These are phyloP conservation scores for Druceiella hillmani DNA, from an alignment of 2,888 invertebrate species.

Conservation along the genomic window DNA sequence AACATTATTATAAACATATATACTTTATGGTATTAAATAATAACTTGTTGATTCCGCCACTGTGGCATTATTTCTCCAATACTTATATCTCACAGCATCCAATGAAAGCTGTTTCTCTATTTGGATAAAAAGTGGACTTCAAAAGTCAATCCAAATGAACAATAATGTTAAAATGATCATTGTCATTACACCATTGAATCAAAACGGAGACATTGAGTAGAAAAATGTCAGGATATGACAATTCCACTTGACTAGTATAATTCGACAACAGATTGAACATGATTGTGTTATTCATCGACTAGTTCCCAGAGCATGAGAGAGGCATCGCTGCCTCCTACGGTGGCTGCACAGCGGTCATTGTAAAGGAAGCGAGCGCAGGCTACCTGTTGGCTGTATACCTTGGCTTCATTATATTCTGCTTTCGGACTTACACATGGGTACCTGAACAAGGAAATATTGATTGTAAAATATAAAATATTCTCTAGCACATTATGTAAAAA, in stretches of 20 bases:
- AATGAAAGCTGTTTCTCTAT: too few relatives aligned
- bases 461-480: neutral
- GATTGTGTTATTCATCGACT: slow-evolving; percentile 68
- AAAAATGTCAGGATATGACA: neutral
- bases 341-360: slow-evolving; percentile 80
- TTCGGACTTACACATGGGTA: slow-evolving; percentile 83
- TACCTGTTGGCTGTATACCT: slow-evolving; percentile 80
- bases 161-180: too few relatives aligned
- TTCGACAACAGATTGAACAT: too few relatives aligned
- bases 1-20: too few relatives aligned
- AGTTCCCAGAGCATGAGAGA: slow-evolving; percentile 89
- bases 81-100: too few relatives aligned
- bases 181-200: too few relatives aligned
- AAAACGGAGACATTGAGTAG: neutral
- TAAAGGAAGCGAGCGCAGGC: slow-evolving; percentile 77
- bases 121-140: too few relatives aligned
- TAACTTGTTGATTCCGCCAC: too few relatives aligned
- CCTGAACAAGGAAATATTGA: slow-evolving; percentile 41
- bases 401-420: slow-evolving; percentile 83
- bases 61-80: too few relatives aligned
- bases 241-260: neutral
- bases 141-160: too few relatives aligned
- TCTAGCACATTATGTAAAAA: neutral
- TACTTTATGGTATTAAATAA: too few relatives aligned
- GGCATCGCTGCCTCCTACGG: slow-evolving; percentile 83